phyloP scores from a whole-genome alignment of 2,888 invertebrate genomes.

The Parthenolecanium corni region DNA sequence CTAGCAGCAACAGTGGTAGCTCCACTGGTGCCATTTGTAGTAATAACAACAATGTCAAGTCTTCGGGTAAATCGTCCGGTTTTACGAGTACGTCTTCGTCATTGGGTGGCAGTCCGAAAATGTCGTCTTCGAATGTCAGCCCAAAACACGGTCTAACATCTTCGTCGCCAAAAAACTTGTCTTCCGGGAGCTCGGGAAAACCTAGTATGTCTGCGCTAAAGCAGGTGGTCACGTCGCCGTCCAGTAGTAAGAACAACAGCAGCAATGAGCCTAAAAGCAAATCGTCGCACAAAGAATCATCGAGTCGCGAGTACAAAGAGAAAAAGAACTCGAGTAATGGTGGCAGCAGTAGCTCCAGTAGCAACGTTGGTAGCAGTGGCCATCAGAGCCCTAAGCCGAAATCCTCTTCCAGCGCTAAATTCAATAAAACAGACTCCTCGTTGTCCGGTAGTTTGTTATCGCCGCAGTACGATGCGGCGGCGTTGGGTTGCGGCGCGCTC shows the following conservation, averaged over 20 bases:
- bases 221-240: slow-evolving; percentile 62
- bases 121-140: slow-evolving; percentile 29
- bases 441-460: background rate
- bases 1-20: background rate
- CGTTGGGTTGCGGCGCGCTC: background rate
- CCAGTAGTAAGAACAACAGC: slow-evolving; percentile 39
- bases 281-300: slow-evolving; percentile 10
- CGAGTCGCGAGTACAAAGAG: slow-evolving; percentile 42
- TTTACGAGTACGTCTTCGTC: background rate
- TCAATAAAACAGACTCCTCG: slow-evolving; percentile 46
- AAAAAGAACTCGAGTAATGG: slow-evolving; percentile 35
- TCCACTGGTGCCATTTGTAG: background rate
- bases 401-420: slow-evolving; percentile 48
- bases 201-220: slow-evolving; percentile 81
- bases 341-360: slow-evolving; percentile 9
- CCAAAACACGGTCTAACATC: slow-evolving; percentile 34
- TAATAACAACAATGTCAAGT: too few species aligned
- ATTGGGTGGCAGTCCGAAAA: slow-evolving; percentile 15
- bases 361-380: slow-evolving; percentile 35
- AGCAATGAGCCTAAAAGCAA: slow-evolving; percentile 39
- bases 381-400: slow-evolving; percentile 56
- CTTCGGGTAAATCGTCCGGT: background rate
- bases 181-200: slow-evolving; percentile 53
- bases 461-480: background rate
- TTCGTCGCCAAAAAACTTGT: slow-evolving; percentile 31